These are phyloP conservation scores for Anoura caudifer DNA, from an alignment of 2,113 vertebrate species.

Conservation along the genomic window DNA sequence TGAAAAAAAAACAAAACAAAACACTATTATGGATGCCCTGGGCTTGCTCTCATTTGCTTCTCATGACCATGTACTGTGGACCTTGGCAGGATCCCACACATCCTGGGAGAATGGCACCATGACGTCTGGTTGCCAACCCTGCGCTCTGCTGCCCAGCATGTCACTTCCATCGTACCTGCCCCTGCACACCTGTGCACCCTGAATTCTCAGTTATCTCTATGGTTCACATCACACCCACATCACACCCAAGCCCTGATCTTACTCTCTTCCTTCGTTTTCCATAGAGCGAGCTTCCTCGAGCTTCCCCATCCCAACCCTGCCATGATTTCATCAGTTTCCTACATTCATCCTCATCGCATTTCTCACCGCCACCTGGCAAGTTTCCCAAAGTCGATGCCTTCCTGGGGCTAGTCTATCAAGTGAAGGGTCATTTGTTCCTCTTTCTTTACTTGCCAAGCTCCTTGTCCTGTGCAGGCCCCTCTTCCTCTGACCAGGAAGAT, in stretches of 20 bases:
- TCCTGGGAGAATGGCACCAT: fast-evolving
- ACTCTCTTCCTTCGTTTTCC: neutral
- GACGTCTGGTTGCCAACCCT: neutral
- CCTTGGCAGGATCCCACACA: neutral
- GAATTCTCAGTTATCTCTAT: too few relatives aligned
- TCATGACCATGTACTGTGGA: fast-evolving
- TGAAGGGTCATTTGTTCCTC: neutral
- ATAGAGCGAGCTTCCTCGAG: neutral
- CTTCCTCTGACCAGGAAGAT: neutral
- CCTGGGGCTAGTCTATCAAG: neutral
- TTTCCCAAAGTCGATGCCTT: neutral
- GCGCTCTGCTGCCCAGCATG: neutral
- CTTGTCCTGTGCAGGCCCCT: neutral
- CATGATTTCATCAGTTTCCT: neutral
- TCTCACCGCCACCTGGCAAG: neutral
- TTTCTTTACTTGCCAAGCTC: neutral
- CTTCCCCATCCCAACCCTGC: neutral
- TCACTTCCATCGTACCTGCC: fast-evolving
- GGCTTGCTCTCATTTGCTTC: neutral
- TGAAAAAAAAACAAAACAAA: neutral
- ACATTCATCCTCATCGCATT: neutral
- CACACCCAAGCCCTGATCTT: neutral
- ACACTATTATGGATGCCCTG: fast-evolving
- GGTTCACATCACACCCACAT: neutral
- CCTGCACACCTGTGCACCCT: fast-evolving